phyloP scores from a whole-genome alignment of 2,113 vertebrate genomes.

The Eleginops maclovinus region DNA sequence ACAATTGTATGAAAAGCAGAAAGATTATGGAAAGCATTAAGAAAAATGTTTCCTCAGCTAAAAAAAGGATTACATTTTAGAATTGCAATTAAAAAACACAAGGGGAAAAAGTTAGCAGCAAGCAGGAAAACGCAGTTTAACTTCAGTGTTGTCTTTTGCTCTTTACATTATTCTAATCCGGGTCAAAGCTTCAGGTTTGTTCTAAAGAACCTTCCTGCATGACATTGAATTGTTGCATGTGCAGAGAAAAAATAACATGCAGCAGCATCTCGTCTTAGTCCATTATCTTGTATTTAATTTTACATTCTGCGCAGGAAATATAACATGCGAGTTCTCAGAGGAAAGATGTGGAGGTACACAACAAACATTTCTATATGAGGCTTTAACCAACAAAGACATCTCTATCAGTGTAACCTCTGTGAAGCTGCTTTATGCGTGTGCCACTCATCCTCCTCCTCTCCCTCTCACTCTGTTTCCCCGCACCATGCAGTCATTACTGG shows the following conservation, averaged over 20 bases:
- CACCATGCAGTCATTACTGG: constrained; percentile 49
- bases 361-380: not conserved
- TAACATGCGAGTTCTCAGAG: not conserved
- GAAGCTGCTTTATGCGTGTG: not conserved
- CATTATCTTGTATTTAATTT: not conserved
- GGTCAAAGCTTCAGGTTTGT: constrained; percentile 29
- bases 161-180: constrained; percentile 55
- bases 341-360: not conserved
- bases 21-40: constrained; percentile 51
- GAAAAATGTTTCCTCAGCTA: constrained; percentile 53
- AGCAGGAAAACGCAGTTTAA: constrained; percentile 38
- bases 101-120: constrained; percentile 37
- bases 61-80: constrained; percentile 60
- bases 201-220: constrained; percentile 37
- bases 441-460: constrained; percentile 17
- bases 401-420: not conserved
- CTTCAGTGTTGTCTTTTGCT: constrained; percentile 18
- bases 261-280: not conserved
- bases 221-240: constrained; percentile 59
- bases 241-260: constrained; percentile 33
- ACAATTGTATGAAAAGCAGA: constrained; percentile 21
- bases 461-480: constrained; percentile 13
- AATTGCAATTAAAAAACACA: constrained; percentile 63
- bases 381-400: not conserved
- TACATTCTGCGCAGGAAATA: not conserved